phyloP scores from a whole-genome alignment of 2,113 vertebrate species.

The Mus pahari region DNA sequence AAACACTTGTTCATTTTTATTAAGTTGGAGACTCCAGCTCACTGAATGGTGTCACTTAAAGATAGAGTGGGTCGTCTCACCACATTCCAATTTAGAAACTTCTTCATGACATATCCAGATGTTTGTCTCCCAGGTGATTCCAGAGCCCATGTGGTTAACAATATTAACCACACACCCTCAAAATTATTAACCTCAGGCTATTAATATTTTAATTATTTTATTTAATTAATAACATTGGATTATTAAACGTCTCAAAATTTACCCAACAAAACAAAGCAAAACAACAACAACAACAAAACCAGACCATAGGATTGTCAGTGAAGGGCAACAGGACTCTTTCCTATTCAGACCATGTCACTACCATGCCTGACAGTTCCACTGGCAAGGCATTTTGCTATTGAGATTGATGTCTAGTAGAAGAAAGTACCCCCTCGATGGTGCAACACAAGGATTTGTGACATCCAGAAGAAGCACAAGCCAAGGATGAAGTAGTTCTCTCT shows the following conservation, averaged over 20 bases:
- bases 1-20: not conserved
- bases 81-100: not conserved
- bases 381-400: not conserved
- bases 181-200: not conserved
- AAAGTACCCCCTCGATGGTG: not conserved
- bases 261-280: not conserved
- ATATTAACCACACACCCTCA: not conserved
- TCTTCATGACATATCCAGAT: not conserved
- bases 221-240: not conserved
- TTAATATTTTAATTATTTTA: no score
- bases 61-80: not conserved
- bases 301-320: not conserved
- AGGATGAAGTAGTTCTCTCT: not conserved
- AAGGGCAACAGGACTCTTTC: not conserved
- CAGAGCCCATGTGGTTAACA: not conserved
- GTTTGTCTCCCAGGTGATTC: not conserved
- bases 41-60: not conserved
- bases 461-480: not conserved
- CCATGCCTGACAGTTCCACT: not conserved
- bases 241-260: slow-evolving; percentile 50
- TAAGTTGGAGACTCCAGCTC: not conserved
- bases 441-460: not conserved
- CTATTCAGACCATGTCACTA: not conserved
- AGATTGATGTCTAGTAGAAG: not conserved
- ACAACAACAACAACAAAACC: not conserved